A percentile compares a stretch with the other conserved stretches of the same genome.
Conservation (phyloP, 2,797 vertebrate species). For the Bufotes viridis region DNA sequence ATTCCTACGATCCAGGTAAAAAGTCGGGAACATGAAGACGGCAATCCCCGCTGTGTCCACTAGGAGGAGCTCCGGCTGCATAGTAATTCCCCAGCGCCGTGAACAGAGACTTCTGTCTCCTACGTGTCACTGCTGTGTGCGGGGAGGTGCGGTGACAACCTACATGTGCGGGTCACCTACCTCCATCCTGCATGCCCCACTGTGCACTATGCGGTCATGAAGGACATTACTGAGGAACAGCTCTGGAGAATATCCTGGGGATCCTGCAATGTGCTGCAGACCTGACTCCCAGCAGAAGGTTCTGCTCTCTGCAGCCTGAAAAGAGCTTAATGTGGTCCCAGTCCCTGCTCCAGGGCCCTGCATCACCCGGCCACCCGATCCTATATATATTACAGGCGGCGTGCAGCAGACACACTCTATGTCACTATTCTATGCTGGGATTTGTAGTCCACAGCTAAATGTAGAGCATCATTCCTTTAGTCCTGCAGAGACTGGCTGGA, state of each 20-base stretch:
- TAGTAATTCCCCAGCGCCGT: slow-evolving; percentile 63
- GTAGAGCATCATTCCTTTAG: not conserved
- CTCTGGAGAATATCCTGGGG: not conserved
- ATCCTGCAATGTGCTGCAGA: not conserved
- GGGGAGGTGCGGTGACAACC: not conserved
- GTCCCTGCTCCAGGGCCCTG: not conserved
- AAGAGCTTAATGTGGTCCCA: not conserved
- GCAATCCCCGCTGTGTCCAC: slow-evolving; percentile 61
- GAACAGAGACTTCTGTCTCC: slow-evolving; percentile 33
- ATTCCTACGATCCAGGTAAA: not conserved
- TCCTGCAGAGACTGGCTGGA: not conserved
- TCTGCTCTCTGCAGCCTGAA: not conserved
- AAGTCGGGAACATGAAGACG: not conserved
- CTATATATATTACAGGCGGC: not conserved
- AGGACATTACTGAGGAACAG: not conserved
- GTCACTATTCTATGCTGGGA: not conserved
- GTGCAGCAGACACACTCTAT: not conserved
- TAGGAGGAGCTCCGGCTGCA: slow-evolving; percentile 73
- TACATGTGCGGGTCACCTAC: not conserved
- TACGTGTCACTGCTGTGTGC: slow-evolving; percentile 52
- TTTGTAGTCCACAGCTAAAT: not conserved
- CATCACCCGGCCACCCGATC: not conserved
- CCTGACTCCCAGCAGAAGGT: too few relatives aligned
- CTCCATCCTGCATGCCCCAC: not conserved
- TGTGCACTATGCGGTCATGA: not conserved